phyloP scores from a whole-genome alignment of 1,140 invertebrate genomes.

The Zophobas atratus region DNA sequence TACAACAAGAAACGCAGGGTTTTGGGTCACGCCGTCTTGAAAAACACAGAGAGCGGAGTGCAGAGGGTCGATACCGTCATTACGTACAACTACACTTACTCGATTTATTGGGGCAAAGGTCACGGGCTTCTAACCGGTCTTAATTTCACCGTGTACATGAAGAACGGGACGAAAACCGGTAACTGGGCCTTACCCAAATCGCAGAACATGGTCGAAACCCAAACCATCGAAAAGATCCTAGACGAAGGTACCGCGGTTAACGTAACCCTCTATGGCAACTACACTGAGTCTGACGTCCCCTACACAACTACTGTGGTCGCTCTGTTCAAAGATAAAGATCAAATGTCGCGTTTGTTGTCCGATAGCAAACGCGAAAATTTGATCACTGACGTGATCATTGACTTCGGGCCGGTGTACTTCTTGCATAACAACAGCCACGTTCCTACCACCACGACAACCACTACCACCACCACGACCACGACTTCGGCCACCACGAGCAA shows the following conservation, averaged over 20 bases:
- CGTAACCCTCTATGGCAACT: slow-evolving; percentile 81
- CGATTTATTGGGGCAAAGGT: slow-evolving; percentile 83
- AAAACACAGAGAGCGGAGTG: slow-evolving; percentile 71
- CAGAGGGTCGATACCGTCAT: slow-evolving; percentile 79
- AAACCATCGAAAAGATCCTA: slow-evolving; percentile 74
- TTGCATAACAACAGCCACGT: slow-evolving; percentile 81
- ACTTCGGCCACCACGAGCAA: slow-evolving; percentile 76
- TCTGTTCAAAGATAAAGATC: slow-evolving; percentile 76
- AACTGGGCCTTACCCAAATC: slow-evolving; percentile 79
- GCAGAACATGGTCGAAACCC: slow-evolving; percentile 73
- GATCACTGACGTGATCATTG: slow-evolving; percentile 76
- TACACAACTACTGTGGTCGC: slow-evolving; percentile 81
- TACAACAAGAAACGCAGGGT: slow-evolving; percentile 71
- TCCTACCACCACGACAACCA: slow-evolving; percentile 82
- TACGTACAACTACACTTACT: slow-evolving; percentile 78
- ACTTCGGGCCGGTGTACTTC: slow-evolving; percentile 82
- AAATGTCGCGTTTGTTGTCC: slow-evolving; percentile 70
- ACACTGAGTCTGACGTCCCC: slow-evolving; percentile 79
- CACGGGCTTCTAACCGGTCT: slow-evolving; percentile 82
- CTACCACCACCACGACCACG: slow-evolving; percentile 80
- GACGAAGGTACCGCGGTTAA: slow-evolving; percentile 85
- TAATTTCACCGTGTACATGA: slow-evolving; percentile 77
- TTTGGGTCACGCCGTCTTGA: slow-evolving; percentile 75
- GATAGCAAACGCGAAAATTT: slow-evolving; percentile 76
- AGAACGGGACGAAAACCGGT: slow-evolving; percentile 73